A percentile compares a stretch with the other conserved stretches of the same genome.
Evolutionary conservation across 2,888 invertebrate genomes (phyloP).

Genomic region (Cyrtodaria siliqua): DNA sequence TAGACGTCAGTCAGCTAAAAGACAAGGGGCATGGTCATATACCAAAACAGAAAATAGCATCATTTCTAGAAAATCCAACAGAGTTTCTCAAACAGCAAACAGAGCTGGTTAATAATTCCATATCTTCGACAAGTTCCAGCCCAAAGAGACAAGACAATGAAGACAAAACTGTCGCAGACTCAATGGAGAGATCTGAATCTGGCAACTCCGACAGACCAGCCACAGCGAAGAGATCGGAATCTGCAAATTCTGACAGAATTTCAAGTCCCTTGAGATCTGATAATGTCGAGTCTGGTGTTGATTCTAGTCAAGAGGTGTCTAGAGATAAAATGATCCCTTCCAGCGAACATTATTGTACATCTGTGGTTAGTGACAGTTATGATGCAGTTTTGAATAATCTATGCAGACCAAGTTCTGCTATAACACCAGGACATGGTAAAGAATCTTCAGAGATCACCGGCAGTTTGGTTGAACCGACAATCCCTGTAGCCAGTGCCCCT

Average conservation of each 20-base stretch:
- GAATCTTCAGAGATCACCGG: neutral
- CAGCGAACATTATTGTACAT: neutral
- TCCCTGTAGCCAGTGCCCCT: constrained; percentile 49
- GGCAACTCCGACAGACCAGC: constrained; percentile 42
- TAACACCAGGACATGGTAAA: neutral
- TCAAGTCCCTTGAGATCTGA: constrained; percentile 5
- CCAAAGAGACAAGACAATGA: constrained; percentile 36
- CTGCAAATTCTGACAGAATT: constrained; percentile 38
- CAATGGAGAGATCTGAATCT: constrained; percentile 22
- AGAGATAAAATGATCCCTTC: neutral
- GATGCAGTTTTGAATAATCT: neutral
- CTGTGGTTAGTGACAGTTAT: neutral
- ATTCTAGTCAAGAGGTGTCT: neutral
- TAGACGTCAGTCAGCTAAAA: constrained; percentile 88
- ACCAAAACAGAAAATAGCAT: constrained; percentile 86
- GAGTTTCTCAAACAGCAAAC: constrained; percentile 97
- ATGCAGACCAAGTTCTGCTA: neutral
- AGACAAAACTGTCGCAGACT: constrained; percentile 11
- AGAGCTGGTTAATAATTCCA: constrained; percentile 88
- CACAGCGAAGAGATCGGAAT: constrained; percentile 28
- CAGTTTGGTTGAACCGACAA: neutral
- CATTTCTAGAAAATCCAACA: constrained; percentile 96
- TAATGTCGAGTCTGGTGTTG: too few species aligned
- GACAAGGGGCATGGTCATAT: constrained; percentile 75
- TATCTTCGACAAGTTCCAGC: constrained; percentile 65